Conservation (phyloP, 2,888 invertebrate genomes). For the Spilarctia lutea region DNA sequence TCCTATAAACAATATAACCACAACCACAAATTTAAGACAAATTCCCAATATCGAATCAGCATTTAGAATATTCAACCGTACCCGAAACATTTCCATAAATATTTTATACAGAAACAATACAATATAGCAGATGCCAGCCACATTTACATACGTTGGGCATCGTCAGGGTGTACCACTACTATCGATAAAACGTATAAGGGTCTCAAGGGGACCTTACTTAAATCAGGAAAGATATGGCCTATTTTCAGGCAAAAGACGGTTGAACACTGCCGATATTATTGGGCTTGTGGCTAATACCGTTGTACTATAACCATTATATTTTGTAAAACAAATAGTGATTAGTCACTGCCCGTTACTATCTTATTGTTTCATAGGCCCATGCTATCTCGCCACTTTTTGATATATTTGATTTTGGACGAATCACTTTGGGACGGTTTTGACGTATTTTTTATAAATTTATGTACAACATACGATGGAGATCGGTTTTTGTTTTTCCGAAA, state of each 20-base stretch:
- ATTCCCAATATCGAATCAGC: constrained; percentile 28
- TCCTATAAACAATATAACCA: background rate
- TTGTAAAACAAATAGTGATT: no score
- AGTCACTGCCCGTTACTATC: no score
- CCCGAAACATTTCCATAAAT: constrained; percentile 29
- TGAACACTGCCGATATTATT: background rate
- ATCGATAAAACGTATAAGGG: constrained; percentile 44
- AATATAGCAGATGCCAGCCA: constrained; percentile 40
- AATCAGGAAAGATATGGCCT: constrained; percentile 23
- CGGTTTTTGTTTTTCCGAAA: no score
- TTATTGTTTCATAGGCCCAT: no score
- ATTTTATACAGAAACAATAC: constrained; percentile 48
- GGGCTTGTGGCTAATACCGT: background rate
- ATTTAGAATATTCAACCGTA: constrained; percentile 27
- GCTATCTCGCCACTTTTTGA: no score
- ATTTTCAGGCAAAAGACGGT: background rate
- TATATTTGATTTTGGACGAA: no score
- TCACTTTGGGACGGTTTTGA: no score
- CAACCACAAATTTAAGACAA: constrained; percentile 6
- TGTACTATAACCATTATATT: background rate
- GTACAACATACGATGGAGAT: no score
- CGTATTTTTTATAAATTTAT: no score
- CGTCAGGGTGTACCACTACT: constrained; percentile 25
- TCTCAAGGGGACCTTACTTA: constrained; percentile 27
- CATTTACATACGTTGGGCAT: constrained; percentile 49